Base-by-base conservation (phyloP, 2,888 invertebrate species). In the Exocentrus adspersus region DNA sequence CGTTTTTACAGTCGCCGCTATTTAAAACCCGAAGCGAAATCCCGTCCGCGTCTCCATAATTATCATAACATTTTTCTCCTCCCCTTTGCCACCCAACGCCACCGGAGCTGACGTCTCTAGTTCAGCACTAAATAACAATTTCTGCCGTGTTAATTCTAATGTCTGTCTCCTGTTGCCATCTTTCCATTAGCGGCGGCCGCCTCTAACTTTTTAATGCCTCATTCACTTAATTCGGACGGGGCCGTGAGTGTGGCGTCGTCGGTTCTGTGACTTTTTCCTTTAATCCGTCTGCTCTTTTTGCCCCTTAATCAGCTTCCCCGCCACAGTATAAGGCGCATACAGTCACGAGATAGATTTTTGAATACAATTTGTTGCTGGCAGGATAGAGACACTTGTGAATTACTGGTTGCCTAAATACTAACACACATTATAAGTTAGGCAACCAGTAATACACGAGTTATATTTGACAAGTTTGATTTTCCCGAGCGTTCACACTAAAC, bases 111-210 rank as follows among this genome's bases (percentile, higher is more conserved):
- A 53, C 58, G 54, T 59, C 56, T 42, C 62, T 54, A 56, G 30
- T 56, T 64, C 53, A 52, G 48, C 62, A 52, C 56, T 62, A 51
- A 62, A 64, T 64, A 64, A 62, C 60, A 50, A 67, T 65, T 61
- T 65, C 61, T 63, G 58, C 60, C 48, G 58, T 60, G 67, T 69
- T 67, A 65, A 69, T 69, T 61, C 61, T 69, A 62, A 68, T 69
- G 64, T 56, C 56, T 57, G 65, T 65, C 64, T 62, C 64, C 62
- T 60, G 66, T 66, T 64, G 64, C 62, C 61, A 45, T 60, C 64
- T 68, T 65, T 68, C 68, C 68, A 68, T 68, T 64, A 68, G 62
- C 65, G 51, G 30, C 24, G 52, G 51, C 54, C 57, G 58, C 60
- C 42, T 48, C 45, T 45, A 63, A 69, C 61, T 69, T 69, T 69